These are phyloP conservation scores for Rhysida immarginata DNA, from an alignment of 1,140 invertebrate genomes.

Conservation along the genomic window DNA sequence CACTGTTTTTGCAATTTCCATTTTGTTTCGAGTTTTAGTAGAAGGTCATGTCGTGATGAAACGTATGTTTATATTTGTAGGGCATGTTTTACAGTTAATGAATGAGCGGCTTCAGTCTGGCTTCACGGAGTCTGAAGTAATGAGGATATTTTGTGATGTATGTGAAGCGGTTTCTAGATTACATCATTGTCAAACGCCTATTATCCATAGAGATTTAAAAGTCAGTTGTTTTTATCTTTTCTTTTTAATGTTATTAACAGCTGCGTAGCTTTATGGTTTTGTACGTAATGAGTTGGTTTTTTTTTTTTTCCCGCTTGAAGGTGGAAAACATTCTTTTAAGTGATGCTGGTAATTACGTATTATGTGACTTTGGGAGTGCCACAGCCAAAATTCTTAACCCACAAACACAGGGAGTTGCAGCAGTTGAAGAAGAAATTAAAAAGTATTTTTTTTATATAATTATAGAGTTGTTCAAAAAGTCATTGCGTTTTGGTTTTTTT, in stretches of 20 bases:
- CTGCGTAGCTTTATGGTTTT: neutral
- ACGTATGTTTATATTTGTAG: slow-evolving; percentile 11
- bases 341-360: slow-evolving; percentile 59
- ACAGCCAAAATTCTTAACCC: slow-evolving; percentile 62
- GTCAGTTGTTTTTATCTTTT: slow-evolving; percentile 28
- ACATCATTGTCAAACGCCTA: slow-evolving; percentile 87
- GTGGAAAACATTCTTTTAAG: slow-evolving; percentile 76
- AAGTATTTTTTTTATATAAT: too few relatives aligned
- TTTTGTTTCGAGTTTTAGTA: too few relatives aligned
- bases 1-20: too few relatives aligned
- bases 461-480: too few relatives aligned
- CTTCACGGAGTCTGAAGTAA: slow-evolving; percentile 64
- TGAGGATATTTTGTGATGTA: slow-evolving; percentile 87
- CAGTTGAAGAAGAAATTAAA: slow-evolving; percentile 81
- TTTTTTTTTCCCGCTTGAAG: slow-evolving; percentile 30
- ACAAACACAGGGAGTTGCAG: slow-evolving; percentile 47
- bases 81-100: slow-evolving; percentile 74
- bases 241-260: neutral
- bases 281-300: neutral
- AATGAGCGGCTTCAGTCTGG: slow-evolving; percentile 58
- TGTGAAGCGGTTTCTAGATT: slow-evolving; percentile 82
- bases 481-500: too few relatives aligned
- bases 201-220: slow-evolving; percentile 90
- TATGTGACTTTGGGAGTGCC: slow-evolving; percentile 82
- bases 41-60: too few relatives aligned